Base-by-base conservation (phyloP, 2,113 vertebrate species). In the Bostrychus sinensis region DNA sequence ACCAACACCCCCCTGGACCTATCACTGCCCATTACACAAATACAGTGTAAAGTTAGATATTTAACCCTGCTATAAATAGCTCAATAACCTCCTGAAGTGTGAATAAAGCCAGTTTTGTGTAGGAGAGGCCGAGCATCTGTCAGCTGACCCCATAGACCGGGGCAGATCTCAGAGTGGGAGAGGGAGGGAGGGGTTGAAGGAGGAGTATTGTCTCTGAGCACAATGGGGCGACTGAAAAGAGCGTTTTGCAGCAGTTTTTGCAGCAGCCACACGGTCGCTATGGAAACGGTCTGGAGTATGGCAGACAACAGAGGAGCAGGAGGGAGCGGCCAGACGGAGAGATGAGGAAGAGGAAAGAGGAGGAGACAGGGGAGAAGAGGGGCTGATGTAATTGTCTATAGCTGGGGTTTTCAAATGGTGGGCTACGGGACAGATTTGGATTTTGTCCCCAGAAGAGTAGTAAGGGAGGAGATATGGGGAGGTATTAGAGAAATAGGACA, bases 141-240 rank as follows among this genome's bases (percentile, higher is more conserved):
- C 80, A 84, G 82, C 77, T 89, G 87, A 85, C 77, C 79, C 79
- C 75, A 56, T 77, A 83, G 80, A 82, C 65, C 66, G 19, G 78
- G 81, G 42, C 26, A 84, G 61, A 39, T 25, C 6, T 36, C 2
- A 36, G 12, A 26, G 41, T 30, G 13, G 38, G 53, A 26, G 51
- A 45, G 38, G 51, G 37, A 42, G 56, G 61, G 69, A 14, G 72
- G 69, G 54, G 66, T 66, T 89, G 88, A 13, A 25, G 91, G 87
- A 86, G 88, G 81, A 83, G 83, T 87, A 92, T 94, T 94, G 92
- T 94, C 86, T 90, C 71, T 54, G 26, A 42, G 79, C 89, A 94
- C 93, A 95, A 95, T 93, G 89, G 89, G 50, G 66, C 41, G 75
- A 86, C 86, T 89, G 88, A 91, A 90, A 89, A 72, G 66, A 82